Conservation (phyloP, 2,113 vertebrate genomes). For the Sisor rabdophorus region DNA sequence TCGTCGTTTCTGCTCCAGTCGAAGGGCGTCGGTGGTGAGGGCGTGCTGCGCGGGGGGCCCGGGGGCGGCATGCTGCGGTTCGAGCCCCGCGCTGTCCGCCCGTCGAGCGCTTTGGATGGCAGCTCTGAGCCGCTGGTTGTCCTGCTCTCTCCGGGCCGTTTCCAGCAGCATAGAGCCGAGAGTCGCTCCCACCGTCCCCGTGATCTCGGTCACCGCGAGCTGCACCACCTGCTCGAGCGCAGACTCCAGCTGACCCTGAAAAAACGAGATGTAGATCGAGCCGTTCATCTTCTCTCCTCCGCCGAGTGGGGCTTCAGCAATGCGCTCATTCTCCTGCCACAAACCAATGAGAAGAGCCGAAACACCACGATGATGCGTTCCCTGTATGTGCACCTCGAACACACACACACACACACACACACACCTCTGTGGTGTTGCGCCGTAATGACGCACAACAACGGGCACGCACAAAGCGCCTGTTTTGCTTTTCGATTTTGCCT, state of each 20-base stretch:
- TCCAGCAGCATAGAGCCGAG: slow-evolving; percentile 72
- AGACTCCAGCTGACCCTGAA: slow-evolving; percentile 77
- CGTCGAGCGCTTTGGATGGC: slow-evolving; percentile 56
- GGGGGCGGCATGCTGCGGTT: slow-evolving; percentile 51
- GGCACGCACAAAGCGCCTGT: not conserved
- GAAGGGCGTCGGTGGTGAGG: slow-evolving; percentile 54
- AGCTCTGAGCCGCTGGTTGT: slow-evolving; percentile 64
- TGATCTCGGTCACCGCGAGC: slow-evolving; percentile 74
- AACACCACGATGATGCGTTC: slow-evolving; percentile 8
- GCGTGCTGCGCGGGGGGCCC: slow-evolving; percentile 41
- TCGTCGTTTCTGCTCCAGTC: slow-evolving; percentile 67
- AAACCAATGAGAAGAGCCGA: not conserved
- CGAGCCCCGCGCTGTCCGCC: slow-evolving; percentile 5
- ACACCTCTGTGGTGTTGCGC: not conserved
- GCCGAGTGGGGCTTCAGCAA: slow-evolving; percentile 37
- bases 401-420: slow-evolving; percentile 1
- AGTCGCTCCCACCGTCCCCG: slow-evolving; percentile 67
- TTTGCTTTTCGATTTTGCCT: too few relatives aligned
- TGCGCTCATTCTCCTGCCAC: slow-evolving; percentile 60
- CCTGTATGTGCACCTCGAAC: not conserved
- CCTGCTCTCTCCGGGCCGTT: slow-evolving; percentile 69
- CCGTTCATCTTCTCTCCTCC: slow-evolving; percentile 68
- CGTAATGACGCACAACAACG: slow-evolving; percentile 22
- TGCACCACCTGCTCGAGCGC: slow-evolving; percentile 76
- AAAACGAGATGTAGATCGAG: slow-evolving; percentile 75